Evolutionary conservation across 1,140 invertebrate genomes (phyloP).

Genomic region (Cherax quadricarinatus): DNA sequence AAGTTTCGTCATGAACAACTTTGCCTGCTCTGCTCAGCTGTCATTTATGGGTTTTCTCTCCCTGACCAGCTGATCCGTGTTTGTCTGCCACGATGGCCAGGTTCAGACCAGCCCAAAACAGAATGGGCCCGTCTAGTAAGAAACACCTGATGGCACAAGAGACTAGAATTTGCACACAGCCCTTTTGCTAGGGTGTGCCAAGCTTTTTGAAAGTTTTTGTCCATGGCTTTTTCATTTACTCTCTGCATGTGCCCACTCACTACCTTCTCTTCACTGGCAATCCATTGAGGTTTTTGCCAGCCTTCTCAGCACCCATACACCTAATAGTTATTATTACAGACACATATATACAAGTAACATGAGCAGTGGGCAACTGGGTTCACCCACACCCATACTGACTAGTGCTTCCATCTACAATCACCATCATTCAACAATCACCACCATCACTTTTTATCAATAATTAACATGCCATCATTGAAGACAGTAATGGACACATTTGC

Average conservation of each 20-base stretch:
- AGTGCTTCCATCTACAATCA: conserved; percentile 68
- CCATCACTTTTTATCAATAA: conserved; percentile 60
- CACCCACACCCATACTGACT: conserved; percentile 66
- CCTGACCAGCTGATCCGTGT: conserved; percentile 60
- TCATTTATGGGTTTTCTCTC: conserved; percentile 47
- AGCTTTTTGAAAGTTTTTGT: conserved; percentile 67
- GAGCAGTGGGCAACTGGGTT: conserved; percentile 56
- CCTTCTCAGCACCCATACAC: conserved; percentile 61
- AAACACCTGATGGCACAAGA: conserved; percentile 68
- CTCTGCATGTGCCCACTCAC: conserved; percentile 60
- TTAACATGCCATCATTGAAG: conserved; percentile 56
- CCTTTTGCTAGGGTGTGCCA: conserved; percentile 70
- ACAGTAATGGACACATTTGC: conserved; percentile 68
- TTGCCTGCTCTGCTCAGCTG: conserved; percentile 65
- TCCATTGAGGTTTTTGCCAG: conserved; percentile 20
- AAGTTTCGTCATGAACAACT: conserved; percentile 62
- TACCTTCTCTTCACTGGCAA: conserved; percentile 47
- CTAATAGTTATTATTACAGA: conserved; percentile 69
- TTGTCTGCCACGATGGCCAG: conserved; percentile 55
- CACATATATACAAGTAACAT: conserved; percentile 71
- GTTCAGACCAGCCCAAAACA: conserved; percentile 63
- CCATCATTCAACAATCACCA: conserved; percentile 64
- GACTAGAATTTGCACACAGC: conserved; percentile 72
- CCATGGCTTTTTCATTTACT: conserved; percentile 58
- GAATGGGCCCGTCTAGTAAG: conserved; percentile 62